A percentile compares a stretch with the other conserved stretches of the same genome.
phyloP scores from a whole-genome alignment of 2,797 vertebrate species.

The Lemur catta region DNA sequence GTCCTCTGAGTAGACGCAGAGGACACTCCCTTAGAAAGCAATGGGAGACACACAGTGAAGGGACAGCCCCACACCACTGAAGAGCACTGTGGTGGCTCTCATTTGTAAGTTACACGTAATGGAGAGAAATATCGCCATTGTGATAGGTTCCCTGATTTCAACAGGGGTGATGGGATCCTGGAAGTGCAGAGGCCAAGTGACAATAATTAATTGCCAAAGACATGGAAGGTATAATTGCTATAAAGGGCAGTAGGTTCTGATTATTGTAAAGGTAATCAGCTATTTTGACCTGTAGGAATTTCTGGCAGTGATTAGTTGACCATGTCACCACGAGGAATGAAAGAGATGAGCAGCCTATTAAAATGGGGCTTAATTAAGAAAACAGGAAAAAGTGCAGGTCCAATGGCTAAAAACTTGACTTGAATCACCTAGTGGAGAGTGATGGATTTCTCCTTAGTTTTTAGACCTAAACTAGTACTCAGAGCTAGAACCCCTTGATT shows the following conservation, averaged over 20 bases:
- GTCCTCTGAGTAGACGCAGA: neutral
- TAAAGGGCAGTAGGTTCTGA: neutral
- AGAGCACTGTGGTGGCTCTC: neutral
- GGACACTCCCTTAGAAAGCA: neutral
- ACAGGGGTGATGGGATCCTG: neutral
- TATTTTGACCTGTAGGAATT: neutral
- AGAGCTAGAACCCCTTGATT: neutral
- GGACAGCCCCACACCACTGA: fast-evolving
- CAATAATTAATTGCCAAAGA: neutral
- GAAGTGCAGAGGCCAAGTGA: neutral
- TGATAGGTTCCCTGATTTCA: neutral
- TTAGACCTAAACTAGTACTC: neutral
- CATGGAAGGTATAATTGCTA: neutral
- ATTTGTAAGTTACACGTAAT: neutral
- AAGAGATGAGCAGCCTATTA: neutral
- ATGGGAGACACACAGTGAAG: neutral
- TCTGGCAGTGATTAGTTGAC: neutral
- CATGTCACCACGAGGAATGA: neutral
- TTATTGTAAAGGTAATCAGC: neutral
- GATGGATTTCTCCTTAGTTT: neutral
- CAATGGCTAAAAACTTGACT: neutral
- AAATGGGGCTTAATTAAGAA: neutral
- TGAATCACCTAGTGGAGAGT: neutral
- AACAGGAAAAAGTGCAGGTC: neutral
- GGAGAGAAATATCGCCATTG: neutral